Evolutionary conservation across 2,797 vertebrate species (phyloP).

Genomic region (Tapera naevia): DNA sequence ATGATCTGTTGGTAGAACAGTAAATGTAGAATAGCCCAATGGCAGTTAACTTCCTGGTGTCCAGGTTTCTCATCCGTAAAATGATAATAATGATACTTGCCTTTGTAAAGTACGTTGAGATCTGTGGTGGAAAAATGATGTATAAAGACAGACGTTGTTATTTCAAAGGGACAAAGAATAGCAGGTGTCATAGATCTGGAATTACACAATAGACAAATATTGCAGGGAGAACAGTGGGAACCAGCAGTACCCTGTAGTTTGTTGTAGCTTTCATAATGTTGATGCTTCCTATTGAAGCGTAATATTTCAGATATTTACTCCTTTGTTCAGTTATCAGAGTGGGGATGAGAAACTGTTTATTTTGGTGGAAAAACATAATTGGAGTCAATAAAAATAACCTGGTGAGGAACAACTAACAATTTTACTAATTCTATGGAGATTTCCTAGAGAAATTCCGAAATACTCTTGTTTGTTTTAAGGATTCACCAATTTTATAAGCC

Average conservation of each 20-base stretch:
- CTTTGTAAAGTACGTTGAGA: neutral
- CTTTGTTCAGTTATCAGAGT: neutral
- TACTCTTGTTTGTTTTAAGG: neutral
- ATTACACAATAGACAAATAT: neutral
- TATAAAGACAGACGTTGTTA: neutral
- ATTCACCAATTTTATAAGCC: neutral
- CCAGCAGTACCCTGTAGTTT: neutral
- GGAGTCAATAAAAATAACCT: neutral
- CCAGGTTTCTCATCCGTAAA: neutral
- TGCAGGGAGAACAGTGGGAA: neutral
- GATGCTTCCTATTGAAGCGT: neutral
- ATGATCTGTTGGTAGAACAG: neutral
- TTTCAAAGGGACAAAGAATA: slow-evolving; percentile 16
- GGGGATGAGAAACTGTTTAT: neutral
- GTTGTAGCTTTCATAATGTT: neutral
- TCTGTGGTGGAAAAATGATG: neutral
- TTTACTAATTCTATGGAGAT: neutral
- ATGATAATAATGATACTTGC: neutral
- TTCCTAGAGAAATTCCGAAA: neutral
- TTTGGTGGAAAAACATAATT: neutral
- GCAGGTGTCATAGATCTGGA: neutral
- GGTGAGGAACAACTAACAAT: neutral
- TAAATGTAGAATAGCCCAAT: neutral
- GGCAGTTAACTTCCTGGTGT: neutral
- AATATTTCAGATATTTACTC: neutral